Evolutionary conservation across 2,888 invertebrate species (phyloP).

Genomic region (Cataglyphis livida): DNA sequence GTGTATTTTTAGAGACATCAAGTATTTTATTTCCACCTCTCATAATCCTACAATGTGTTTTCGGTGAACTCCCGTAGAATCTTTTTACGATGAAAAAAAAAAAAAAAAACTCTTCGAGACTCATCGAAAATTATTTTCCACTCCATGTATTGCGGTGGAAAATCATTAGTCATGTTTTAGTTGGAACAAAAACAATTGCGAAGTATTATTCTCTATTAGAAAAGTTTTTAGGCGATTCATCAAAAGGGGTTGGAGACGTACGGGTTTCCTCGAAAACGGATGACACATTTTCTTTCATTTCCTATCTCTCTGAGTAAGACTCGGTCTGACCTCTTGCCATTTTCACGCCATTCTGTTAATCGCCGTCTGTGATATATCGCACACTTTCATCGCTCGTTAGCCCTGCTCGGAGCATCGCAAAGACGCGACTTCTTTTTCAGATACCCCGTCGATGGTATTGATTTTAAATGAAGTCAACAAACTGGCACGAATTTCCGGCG

Average conservation of each 20-base stretch:
- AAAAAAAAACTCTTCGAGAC: neutral
- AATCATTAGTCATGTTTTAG: constrained; percentile 33
- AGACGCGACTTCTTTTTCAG: constrained; percentile 57
- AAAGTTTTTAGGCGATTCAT: constrained; percentile 8
- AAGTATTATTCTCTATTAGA: constrained; percentile 10
- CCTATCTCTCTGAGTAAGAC: neutral
- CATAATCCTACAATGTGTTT: neutral
- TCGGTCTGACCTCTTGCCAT: constrained; percentile 18
- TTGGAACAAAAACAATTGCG: constrained; percentile 17
- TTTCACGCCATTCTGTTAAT: constrained; percentile 47
- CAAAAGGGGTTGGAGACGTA: neutral
- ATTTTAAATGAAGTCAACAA: constrained; percentile 75
- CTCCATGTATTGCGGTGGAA: neutral
- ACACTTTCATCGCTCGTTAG: constrained; percentile 62
- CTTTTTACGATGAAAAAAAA: neutral
- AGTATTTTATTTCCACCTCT: constrained; percentile 3
- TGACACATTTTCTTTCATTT: neutral
- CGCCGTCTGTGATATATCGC: constrained; percentile 7
- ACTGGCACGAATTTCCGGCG: constrained; percentile 70
- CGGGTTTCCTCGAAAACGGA: neutral
- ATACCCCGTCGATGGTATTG: constrained; percentile 57
- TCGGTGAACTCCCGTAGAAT: neutral
- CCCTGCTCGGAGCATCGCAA: constrained; percentile 52
- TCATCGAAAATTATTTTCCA: constrained; percentile 28
- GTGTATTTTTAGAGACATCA: neutral